Conservation (phyloP, 2,797 vertebrate species). For the Chlorospingus flavigularis region DNA sequence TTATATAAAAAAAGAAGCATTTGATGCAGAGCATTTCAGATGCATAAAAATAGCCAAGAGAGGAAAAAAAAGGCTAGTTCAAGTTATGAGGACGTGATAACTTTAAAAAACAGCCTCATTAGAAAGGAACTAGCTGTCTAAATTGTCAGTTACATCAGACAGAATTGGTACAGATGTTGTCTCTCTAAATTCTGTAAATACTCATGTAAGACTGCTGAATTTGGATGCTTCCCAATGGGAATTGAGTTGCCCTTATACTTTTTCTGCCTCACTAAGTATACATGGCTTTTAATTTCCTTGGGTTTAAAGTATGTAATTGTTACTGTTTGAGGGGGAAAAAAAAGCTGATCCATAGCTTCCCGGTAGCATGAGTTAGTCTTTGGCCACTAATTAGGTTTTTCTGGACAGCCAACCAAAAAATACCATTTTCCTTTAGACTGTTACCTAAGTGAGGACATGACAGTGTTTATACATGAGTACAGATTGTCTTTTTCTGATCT, state of each 20-base stretch:
- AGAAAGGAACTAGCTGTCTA: conserved; percentile 29
- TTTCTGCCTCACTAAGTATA: background rate
- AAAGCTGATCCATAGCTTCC: background rate
- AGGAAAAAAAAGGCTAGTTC: conserved; percentile 19
- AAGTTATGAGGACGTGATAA: conserved; percentile 24
- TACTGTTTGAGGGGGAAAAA: background rate
- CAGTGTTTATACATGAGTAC: background rate
- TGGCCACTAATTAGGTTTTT: background rate
- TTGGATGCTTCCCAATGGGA: background rate
- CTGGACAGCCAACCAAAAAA: background rate
- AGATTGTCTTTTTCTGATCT: background rate
- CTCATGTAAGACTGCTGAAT: background rate
- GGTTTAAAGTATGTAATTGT: background rate
- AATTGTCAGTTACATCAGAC: conserved; percentile 31
- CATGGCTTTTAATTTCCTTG: background rate
- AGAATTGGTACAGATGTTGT: conserved; percentile 11
- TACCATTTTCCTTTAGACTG: background rate
- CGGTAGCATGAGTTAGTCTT: background rate
- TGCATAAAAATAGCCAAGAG: conserved; percentile 19
- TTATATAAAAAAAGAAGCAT: conserved; percentile 29
- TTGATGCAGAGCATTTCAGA: conserved; percentile 39
- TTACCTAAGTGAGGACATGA: background rate
- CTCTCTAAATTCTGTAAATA: conserved; percentile 5
- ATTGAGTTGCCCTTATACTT: background rate
- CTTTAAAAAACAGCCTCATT: conserved; percentile 34